Conservation (phyloP, 2,113 vertebrate species). For the Butorides virescens region DNA sequence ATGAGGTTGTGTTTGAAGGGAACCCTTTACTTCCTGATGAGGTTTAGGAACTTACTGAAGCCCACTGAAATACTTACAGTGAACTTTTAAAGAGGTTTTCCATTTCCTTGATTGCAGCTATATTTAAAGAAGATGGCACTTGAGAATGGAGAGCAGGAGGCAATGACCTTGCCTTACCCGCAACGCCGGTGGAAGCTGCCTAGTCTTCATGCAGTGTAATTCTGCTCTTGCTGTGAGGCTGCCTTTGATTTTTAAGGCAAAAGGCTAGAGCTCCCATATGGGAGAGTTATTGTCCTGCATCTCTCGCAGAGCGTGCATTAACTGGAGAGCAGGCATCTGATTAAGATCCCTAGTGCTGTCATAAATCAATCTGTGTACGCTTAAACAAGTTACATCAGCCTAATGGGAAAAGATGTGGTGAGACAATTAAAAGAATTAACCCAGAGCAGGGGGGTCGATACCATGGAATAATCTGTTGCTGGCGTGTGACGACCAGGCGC, state of each 20-base stretch:
- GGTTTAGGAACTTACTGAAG: not conserved
- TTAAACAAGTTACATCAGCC: conserved; percentile 53
- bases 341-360: conserved; percentile 20
- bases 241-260: not conserved
- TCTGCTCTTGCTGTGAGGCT: not conserved
- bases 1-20: not conserved
- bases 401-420: conserved; percentile 61
- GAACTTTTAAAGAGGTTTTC: conserved; percentile 24
- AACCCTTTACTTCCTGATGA: not conserved
- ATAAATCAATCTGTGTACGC: conserved; percentile 56
- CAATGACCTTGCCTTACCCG: not conserved
- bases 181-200: not conserved
- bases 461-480: conserved; percentile 23
- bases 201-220: not conserved
- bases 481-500: not conserved
- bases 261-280: not conserved
- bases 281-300: not conserved
- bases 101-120: conserved; percentile 22
- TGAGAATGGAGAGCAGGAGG: not conserved
- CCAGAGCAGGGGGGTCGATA: conserved; percentile 22
- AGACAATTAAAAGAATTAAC: conserved; percentile 73
- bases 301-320: not conserved
- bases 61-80: not conserved
- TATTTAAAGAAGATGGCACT: conserved; percentile 29
- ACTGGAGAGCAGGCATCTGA: conserved; percentile 36